Base-by-base conservation (phyloP, 2,888 invertebrate species). In the Diarsia brunnea region DNA sequence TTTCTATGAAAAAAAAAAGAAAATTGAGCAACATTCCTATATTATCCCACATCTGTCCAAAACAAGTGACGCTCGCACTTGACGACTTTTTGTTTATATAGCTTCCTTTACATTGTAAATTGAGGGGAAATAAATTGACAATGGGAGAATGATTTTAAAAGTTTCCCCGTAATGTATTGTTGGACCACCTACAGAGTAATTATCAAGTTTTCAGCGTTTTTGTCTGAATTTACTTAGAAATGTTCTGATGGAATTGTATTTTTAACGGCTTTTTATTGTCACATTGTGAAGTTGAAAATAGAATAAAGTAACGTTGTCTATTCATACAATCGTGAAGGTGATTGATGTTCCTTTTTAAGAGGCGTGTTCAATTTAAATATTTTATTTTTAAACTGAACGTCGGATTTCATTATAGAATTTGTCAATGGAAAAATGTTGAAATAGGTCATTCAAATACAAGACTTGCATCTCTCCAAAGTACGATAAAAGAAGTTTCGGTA, bases 41-140 rank as follows among this genome's bases (percentile, higher is more conserved):
- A 19, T 31, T 4, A 60, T 11, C 10, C 10, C 1, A 60, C 19
- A 19, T n/a, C 27, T 14, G 5, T n/a, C 4, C 16, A 31, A 24
- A 47, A 45, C 63, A 65, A 51, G 5, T 24, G 4, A n/a, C 43
- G 38, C 24, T 77, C 66, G 24, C 43, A 12, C 77, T 79, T 81
- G 63, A 4, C 79, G n/a, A 72, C 63, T 73, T 87, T 74, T 83
- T 78, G 71, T 87, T 77, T 73, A 73, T 65, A 83, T 58, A 73
- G 70, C 75, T 79, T 84, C 75, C 79, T 77, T 77, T 73, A 85
- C 71, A 75, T 78, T 85, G 63, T 73, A 85, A 84, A 87, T 84
- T 76, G 81, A 75, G 61, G 69, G 69, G 63, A 84, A 77, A 81
- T 78, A 27, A 81, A 78, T 68, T 72, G 75, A 87, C 84, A 87